Evolutionary conservation across 2,113 vertebrate species (phyloP), one percentile per base, ranked within the genome.

Genomic region (Anoura caudifer): DNA sequence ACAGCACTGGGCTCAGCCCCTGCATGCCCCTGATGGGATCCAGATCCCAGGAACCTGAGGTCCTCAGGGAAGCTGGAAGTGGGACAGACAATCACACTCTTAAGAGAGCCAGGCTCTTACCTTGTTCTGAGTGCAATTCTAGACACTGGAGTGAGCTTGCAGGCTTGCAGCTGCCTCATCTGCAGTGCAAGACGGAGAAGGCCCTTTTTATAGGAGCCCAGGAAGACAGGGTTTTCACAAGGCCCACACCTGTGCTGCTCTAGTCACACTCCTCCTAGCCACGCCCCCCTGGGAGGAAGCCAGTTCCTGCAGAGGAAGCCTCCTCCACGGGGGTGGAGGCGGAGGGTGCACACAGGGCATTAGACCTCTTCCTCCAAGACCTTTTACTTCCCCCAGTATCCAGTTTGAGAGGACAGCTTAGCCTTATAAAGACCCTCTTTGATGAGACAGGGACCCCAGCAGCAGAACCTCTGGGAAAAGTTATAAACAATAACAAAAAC

Each of bases 91-190:
- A 38, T 1, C 38, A 59, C 38, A 16, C 5, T 15, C 47, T 33
- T 26, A 22, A 24, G 41, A 56, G 20, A 47, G 8, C 12, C 9
- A 80, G 84, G 65, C 45, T 90, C 91, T 91, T 97, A 98, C 97
- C 97, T 96, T 52, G 59, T 26, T 63, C 45, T n/a, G 54, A 43
- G 19, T 4, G 38, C 3, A 4, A 33, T 72, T 56, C 67, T 54
- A 14, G 92, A 22, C 14, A 28, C 2, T 1, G 1, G 52, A 43
- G 47, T 7, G 22, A 33, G 38, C 2, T 5, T 31, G 36, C 20
- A 24, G 41, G 20, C 15, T 93, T 70, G 38, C 14, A 3, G 85
- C 28, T 10, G 38, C 54, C 59, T 72, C 9, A 3, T 41, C 31
- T 17, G 12, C 43, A 0, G 19, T 11, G 36, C 24, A 15, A 65